A percentile compares a stretch with the other conserved stretches of the same genome.
Evolutionary conservation across 2,113 vertebrate genomes (phyloP).

Genomic region (Grammomys dolichurus): DNA sequence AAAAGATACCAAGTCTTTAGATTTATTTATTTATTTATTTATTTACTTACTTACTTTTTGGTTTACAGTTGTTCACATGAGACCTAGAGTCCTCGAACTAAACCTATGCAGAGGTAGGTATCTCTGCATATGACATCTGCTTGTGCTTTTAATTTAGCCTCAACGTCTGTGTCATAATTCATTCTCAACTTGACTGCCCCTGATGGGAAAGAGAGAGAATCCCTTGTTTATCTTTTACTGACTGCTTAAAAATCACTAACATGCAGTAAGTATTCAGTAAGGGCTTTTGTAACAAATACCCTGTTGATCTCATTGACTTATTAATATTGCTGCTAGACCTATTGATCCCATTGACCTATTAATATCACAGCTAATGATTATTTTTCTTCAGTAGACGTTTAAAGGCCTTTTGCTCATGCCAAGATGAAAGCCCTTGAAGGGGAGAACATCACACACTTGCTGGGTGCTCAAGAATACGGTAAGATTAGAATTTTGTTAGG

Average conservation of each 20-base stretch:
- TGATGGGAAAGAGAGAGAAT: neutral
- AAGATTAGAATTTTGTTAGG: neutral
- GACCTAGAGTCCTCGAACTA: neutral
- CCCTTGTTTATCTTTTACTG: neutral
- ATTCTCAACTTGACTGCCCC: neutral
- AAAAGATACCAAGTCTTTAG: neutral
- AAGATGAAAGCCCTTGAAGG: neutral
- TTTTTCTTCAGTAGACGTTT: neutral
- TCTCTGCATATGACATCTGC: neutral
- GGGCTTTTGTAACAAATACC: neutral
- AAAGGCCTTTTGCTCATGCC: neutral
- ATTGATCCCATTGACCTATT: slow-evolving; percentile 1
- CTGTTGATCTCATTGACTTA: neutral
- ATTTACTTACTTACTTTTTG: neutral
- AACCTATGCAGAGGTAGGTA: neutral
- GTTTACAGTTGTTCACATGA: neutral
- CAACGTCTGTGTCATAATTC: neutral
- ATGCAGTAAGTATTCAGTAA: neutral
- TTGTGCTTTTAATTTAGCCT: neutral
- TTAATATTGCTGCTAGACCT: slow-evolving; percentile 4
- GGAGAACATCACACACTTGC: too few species aligned
- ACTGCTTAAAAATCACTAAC: neutral
- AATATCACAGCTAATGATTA: neutral
- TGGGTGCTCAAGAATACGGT: neutral
- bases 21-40: neutral